A percentile compares a stretch with the other conserved stretches of the same genome.
Conservation (phyloP, 2,888 invertebrate genomes). For the Stegophylla sp. region DNA sequence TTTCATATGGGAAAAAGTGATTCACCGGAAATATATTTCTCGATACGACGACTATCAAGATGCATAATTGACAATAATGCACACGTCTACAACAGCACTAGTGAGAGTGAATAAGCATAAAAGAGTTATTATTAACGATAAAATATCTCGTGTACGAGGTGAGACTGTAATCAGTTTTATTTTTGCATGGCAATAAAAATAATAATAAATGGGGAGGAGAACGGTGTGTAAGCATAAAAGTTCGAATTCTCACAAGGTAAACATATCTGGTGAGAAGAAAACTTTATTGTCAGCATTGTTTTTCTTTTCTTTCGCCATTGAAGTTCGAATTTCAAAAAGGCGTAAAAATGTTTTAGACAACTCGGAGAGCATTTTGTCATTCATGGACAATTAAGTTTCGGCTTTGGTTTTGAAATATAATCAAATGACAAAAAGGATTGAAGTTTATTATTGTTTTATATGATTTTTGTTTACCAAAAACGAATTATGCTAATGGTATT, state of each 20-base stretch:
- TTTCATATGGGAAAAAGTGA: not conserved
- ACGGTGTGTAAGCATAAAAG: constrained; percentile 35
- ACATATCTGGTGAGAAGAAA: not conserved
- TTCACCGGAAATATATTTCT: not conserved
- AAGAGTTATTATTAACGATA: constrained; percentile 13
- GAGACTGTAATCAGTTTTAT: not conserved
- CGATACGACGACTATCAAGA: constrained; percentile 12
- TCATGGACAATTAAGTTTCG: constrained; percentile 29
- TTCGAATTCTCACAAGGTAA: constrained; percentile 20
- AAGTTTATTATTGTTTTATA: constrained; percentile 24
- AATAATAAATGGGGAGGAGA: constrained; percentile 25
- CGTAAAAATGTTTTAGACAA: constrained; percentile 12
- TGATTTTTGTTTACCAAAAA: constrained; percentile 2
- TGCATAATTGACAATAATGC: constrained; percentile 33
- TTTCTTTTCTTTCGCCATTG: constrained; percentile 18
- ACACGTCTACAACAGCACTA: not conserved
- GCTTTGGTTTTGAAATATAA: constrained; percentile 19
- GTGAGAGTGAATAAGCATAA: constrained; percentile 4
- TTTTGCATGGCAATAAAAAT: constrained; percentile 1
- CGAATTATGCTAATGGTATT: not conserved
- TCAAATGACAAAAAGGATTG: not conserved
- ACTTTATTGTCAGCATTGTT: not conserved
- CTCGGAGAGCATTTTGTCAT: constrained; percentile 27
- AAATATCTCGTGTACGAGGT: constrained; percentile 11
- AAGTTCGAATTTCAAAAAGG: constrained; percentile 17